Base-by-base conservation (phyloP, 1,140 invertebrate genomes). In the Danaus plexippus region DNA sequence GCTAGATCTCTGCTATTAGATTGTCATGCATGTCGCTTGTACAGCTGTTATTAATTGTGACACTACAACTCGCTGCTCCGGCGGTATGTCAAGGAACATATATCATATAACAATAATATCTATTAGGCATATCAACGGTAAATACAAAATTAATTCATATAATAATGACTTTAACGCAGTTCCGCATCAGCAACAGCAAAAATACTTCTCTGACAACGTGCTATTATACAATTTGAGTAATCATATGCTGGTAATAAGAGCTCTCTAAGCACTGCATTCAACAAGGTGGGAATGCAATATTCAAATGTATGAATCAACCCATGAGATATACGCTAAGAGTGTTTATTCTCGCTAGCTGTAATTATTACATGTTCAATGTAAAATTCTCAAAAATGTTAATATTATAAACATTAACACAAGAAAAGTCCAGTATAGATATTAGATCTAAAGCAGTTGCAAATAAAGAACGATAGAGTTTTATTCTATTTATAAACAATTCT, bases 41-140 rank as follows among this genome's bases (percentile, higher is more conserved):
- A 32, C 44, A 70, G 69, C 71, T 66, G 75, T 76, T 77, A 83
- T 83, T 80, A 83, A 83, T 83, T 80, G 77, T 78, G 72, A 80
- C 76, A 79, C 67, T 66, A 66, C 64, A 74, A 74, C 77, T 75
- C 68, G 69, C 71, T 65, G 61, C 56, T 66, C 57, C 61, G 49
- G 48, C 50, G 50, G 22, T 32, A 32, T 32, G 22, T 32, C 22
- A 32, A 32, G 22, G 22, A 32, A 32, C 22, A 32, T 32, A 32
- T 32, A 32, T 32, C 22, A 32, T 32, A 32, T 32, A 32, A 32
- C 22, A 32, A 32, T 32, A 32, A 32, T 32, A 32, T 32, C 22
- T 32, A 32, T 32, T 32, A 32, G 22, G 7, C 22, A 32, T 32
- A 32, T 8, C 2, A 32, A 6, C 22, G 22, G 22, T 32, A 32